Evolutionary conservation across 2,888 invertebrate genomes (phyloP), one percentile per base, ranked within the genome.

Genomic region (Prenolepis imparis): DNA sequence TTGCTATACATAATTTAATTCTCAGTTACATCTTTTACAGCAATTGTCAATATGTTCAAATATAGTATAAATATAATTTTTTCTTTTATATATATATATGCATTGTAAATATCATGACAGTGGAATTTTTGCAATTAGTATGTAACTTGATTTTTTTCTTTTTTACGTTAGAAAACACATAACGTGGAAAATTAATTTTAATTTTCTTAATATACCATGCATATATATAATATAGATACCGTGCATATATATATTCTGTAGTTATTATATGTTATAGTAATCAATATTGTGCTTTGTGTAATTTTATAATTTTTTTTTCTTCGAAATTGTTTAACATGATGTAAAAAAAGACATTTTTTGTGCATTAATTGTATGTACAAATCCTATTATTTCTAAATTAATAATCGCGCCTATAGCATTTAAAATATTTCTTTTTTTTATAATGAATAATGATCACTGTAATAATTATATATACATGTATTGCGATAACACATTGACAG

Each of bases 61-160:
- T 77, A 48, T 59, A 36, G 6, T 70, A 36, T 78, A 78, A 41
- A 78, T 68, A 77, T 75, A 66, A 77, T 70, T 78, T 21, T 21
- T 8, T 15, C 67, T 67, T n/a, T n/a, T n/a, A n/a, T 18, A 48
- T 52, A 52, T n/a, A 59, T 18, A 6, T 44, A 59, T 70, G 21
- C 32, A 12, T 70, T 70, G 59, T 70, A 59, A 78, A 78, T 78
- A 78, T 28, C 28, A 28, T 59, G 44, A 70, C 21, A 36, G 44
- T 44, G 44, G 57, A 44, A 70, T 59, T 59, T n/a, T 70, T 70
- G 70, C 78, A 78, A 78, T 78, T 41, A 55, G 41, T 39, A 59
- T 41, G 57, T 28, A 68, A 11, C 8, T 39, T 64, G 8, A 67
- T 28, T 78, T 74, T 21, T 57, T 44, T 28, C 68, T 74, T 21